Conservation (phyloP, 2,888 invertebrate species). For the Calephelis perditalis region DNA sequence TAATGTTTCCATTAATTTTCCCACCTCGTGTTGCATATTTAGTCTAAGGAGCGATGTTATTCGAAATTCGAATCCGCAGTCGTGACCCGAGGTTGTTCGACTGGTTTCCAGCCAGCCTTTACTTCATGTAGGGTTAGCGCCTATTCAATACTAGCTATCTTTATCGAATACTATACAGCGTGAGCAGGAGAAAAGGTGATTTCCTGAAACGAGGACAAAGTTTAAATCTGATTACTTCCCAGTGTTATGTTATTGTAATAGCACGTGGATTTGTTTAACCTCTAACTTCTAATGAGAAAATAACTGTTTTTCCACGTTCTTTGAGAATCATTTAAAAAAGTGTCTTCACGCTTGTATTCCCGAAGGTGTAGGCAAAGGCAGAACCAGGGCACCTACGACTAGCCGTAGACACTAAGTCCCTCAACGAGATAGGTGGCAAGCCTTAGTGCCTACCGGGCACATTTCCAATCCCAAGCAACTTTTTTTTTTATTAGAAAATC, state of each 20-base stretch:
- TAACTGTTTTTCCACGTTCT: too few relatives aligned
- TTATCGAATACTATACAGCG: conserved; percentile 1
- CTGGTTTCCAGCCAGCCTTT: conserved; percentile 46
- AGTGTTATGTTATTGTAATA: conserved; percentile 22
- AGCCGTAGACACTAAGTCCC: too few relatives aligned
- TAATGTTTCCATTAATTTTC: conserved; percentile 14
- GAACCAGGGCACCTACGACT: too few relatives aligned
- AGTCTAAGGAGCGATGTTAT: conserved; percentile 40
- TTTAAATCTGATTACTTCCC: conserved; percentile 18
- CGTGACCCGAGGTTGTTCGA: conserved; percentile 56
- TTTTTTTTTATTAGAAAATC: too few relatives aligned
- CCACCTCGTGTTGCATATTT: conserved; percentile 31
- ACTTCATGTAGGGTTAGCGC: conserved; percentile 28
- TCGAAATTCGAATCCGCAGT: conserved; percentile 55
- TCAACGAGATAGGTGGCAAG: too few relatives aligned
- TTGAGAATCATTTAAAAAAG: too few relatives aligned
- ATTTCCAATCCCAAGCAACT: too few relatives aligned
- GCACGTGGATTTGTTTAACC: conserved; percentile 13
- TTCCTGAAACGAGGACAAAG: conserved; percentile 13
- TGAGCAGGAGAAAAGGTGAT: conserved; percentile 21
- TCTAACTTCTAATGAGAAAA: not conserved
- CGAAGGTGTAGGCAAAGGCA: too few relatives aligned
- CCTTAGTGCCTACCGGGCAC: too few relatives aligned
- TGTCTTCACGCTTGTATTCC: too few relatives aligned
- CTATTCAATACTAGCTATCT: conserved; percentile 25